Percentiles rank a stretch among this genome's conserved stretches.
phyloP scores from a whole-genome alignment of 2,797 vertebrate species.

The Eleutherodactylus coqui region DNA sequence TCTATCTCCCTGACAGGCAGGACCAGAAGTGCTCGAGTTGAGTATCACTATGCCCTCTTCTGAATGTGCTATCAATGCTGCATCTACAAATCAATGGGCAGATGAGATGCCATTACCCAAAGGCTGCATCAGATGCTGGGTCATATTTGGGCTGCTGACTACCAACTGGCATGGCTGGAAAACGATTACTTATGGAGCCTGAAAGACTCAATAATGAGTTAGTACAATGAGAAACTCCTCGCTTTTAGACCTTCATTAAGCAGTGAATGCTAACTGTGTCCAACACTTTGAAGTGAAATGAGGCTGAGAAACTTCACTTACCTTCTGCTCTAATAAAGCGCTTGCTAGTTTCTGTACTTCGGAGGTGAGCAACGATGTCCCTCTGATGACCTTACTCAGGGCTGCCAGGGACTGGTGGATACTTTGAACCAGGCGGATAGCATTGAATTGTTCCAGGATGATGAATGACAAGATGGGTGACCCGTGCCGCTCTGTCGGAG shows the following conservation, averaged over 20 bases:
- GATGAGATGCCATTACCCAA: not conserved
- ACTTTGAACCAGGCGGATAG: conserved; percentile 87
- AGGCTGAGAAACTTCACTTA: conserved; percentile 68
- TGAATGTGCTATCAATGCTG: not conserved
- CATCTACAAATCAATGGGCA: not conserved
- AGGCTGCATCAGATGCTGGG: not conserved
- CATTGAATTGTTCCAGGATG: conserved; percentile 89
- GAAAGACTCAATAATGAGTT: not conserved
- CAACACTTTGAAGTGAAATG: not conserved
- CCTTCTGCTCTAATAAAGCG: conserved; percentile 94
- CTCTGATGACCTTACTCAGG: conserved; percentile 95
- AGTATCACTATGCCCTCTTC: not conserved
- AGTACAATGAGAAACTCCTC: not conserved
- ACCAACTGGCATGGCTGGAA: not conserved
- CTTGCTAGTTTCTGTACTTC: conserved; percentile 90
- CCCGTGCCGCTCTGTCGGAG: conserved; percentile 83
- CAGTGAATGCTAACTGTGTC: not conserved
- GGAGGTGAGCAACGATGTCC: conserved; percentile 86
- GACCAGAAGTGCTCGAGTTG: not conserved
- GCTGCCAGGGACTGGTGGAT: conserved; percentile 96
- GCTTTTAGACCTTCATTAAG: not conserved
- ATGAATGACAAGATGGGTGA: conserved; percentile 91
- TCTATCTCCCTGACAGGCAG: not conserved
- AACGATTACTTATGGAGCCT: not conserved
- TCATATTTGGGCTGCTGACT: not conserved